Percentiles rank a stretch among this genome's conserved stretches.
Evolutionary conservation across 2,888 invertebrate genomes (phyloP).

Genomic region (Brachylomia viminalis): DNA sequence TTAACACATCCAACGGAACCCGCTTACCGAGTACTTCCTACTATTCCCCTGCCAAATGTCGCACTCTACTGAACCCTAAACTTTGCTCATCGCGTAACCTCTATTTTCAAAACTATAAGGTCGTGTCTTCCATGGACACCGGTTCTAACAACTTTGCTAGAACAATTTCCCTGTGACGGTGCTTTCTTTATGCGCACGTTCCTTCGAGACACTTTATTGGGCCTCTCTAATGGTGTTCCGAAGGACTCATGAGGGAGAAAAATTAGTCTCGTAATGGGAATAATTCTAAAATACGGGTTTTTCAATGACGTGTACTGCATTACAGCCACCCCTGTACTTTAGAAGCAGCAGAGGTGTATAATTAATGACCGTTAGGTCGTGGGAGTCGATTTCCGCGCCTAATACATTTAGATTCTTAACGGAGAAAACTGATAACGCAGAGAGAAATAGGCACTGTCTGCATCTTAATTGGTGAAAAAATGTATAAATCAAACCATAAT

Average conservation of each 20-base stretch:
- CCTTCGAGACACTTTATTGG: slow-evolving; percentile 72
- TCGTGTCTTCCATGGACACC: slow-evolving; percentile 20
- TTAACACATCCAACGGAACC: slow-evolving; percentile 77
- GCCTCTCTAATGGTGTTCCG: slow-evolving; percentile 74
- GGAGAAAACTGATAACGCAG: background rate
- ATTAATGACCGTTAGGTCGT: slow-evolving; percentile 3
- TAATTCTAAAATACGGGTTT: slow-evolving; percentile 62
- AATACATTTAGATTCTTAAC: background rate
- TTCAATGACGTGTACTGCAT: slow-evolving; percentile 54
- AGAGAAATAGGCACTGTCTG: background rate
- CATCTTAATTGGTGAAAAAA: background rate
- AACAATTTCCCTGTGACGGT: slow-evolving; percentile 70
- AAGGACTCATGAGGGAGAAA: slow-evolving; percentile 67
- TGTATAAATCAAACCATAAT: background rate
- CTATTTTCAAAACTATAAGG: slow-evolving; percentile 27
- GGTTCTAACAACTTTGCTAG: slow-evolving; percentile 16
- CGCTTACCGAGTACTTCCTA: slow-evolving; percentile 71
- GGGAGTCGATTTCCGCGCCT: background rate
- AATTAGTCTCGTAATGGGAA: slow-evolving; percentile 63
- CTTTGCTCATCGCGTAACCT: background rate
- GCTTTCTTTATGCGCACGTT: slow-evolving; percentile 73
- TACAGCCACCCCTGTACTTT: background rate
- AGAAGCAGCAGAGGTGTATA: background rate
- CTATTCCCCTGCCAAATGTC: slow-evolving; percentile 75
- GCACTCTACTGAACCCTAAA: slow-evolving; percentile 62